A percentile compares a stretch with the other conserved stretches of the same genome.
These are phyloP conservation scores for Agonopterix subpropinquella DNA, from an alignment of 2,888 invertebrate genomes.

Conservation along the genomic window DNA sequence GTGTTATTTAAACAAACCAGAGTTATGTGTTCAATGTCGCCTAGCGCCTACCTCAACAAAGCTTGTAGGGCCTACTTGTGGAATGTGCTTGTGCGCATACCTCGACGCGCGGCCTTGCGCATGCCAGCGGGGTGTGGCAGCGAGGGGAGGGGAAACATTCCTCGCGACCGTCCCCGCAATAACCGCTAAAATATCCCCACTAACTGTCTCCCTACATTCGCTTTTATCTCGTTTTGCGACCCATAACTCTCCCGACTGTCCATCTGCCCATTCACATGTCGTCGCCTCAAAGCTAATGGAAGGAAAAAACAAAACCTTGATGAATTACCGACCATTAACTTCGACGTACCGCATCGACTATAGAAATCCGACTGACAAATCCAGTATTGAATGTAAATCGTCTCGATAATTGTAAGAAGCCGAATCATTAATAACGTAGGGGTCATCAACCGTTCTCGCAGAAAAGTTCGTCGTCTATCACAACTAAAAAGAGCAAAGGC, in stretches of 20 bases:
- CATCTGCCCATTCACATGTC: slow-evolving; percentile 40
- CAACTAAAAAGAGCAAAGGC: slow-evolving; percentile 40
- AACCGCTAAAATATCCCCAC: slow-evolving; percentile 24
- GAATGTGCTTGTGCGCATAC: background rate
- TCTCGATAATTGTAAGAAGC: background rate
- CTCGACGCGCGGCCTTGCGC: background rate
- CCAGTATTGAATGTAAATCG: background rate
- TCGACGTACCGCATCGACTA: slow-evolving; percentile 5
- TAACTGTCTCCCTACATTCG: slow-evolving; percentile 17
- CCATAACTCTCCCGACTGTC: slow-evolving; percentile 18
- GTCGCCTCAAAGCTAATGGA: slow-evolving; percentile 13
- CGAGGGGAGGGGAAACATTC: slow-evolving; percentile 25
- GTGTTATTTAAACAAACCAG: no score
- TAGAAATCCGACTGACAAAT: background rate
- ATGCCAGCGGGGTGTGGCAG: background rate
- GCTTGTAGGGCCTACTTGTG: no score
- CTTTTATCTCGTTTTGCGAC: slow-evolving; percentile 21
- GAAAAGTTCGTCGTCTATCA: slow-evolving; percentile 54
- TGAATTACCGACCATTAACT: slow-evolving; percentile 30
- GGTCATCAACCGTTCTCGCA: slow-evolving; percentile 58
- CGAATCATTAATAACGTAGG: slow-evolving; percentile 8
- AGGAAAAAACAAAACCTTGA: slow-evolving; percentile 25
- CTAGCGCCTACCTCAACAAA: no score
- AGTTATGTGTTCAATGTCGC: no score
- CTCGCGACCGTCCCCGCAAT: slow-evolving; percentile 20